A percentile compares a stretch with the other conserved stretches of the same genome.
Evolutionary conservation across 2,113 vertebrate genomes (phyloP).

Genomic region (Lanius collurio): DNA sequence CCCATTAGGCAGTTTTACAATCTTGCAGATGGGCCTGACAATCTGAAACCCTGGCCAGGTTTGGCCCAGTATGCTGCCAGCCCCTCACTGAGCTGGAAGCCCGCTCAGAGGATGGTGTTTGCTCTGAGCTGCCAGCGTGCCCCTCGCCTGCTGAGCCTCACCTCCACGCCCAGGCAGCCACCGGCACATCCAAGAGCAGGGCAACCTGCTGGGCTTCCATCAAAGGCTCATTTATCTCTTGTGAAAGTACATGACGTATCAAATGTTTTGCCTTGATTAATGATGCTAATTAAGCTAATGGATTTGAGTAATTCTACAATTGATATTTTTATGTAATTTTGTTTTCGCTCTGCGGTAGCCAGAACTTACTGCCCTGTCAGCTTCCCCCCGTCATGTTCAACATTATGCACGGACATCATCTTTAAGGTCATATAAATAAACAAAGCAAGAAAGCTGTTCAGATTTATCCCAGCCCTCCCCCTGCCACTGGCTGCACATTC

Average conservation of each 20-base stretch:
- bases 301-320: conserved; percentile 63
- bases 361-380: conserved; percentile 36
- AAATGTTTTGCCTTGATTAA: conserved; percentile 68
- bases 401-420: not conserved
- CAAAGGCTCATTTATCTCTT: conserved; percentile 59
- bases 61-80: not conserved
- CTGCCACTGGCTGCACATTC: not conserved
- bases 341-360: conserved; percentile 34
- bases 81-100: not conserved
- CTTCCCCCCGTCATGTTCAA: conserved; percentile 15
- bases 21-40: not conserved
- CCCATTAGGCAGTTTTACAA: not conserved
- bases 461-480: not conserved
- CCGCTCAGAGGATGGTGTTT: not conserved
- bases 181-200: not conserved
- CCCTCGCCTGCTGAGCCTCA: not conserved
- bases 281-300: conserved; percentile 71
- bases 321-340: conserved; percentile 60
- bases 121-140: not conserved
- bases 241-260: conserved; percentile 64
- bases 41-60: not conserved
- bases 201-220: conserved; percentile 40
- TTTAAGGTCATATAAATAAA: conserved; percentile 55
- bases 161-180: not conserved
- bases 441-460: not conserved